Conservation (phyloP, 2,888 invertebrate species). For the Troides helena region DNA sequence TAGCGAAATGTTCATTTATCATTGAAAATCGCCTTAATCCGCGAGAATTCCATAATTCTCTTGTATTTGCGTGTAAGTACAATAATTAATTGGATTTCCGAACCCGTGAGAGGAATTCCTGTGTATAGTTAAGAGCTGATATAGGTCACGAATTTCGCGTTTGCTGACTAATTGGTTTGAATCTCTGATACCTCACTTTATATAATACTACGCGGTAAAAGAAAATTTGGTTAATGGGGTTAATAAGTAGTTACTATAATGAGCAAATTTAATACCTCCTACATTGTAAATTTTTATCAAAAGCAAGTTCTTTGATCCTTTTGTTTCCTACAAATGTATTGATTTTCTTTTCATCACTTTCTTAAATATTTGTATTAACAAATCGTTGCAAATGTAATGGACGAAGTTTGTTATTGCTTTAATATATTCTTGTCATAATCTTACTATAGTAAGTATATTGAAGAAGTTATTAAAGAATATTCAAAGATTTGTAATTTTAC, state of each 20-base stretch:
- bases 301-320: too few species aligned
- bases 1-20: too few species aligned
- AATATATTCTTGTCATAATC: too few species aligned
- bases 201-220: not conserved
- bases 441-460: too few species aligned
- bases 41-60: slow-evolving; percentile 8
- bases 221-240: not conserved
- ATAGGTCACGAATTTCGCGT: slow-evolving; percentile 18
- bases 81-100: slow-evolving; percentile 28
- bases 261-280: not conserved
- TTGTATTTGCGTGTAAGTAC: slow-evolving; percentile 12
- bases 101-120: slow-evolving; percentile 24
- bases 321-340: too few species aligned
- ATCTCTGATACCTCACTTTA: slow-evolving; percentile 8
- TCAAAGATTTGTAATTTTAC: too few species aligned
- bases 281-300: too few species aligned
- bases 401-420: too few species aligned
- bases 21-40: not conserved
- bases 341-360: too few species aligned
- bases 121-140: slow-evolving; percentile 22
- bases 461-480: too few species aligned
- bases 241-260: not conserved
- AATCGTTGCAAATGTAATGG: too few species aligned
- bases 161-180: slow-evolving; percentile 17
- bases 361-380: too few species aligned